phyloP scores from a whole-genome alignment of 2,797 vertebrate genomes.

The Trematomus bernacchii region DNA sequence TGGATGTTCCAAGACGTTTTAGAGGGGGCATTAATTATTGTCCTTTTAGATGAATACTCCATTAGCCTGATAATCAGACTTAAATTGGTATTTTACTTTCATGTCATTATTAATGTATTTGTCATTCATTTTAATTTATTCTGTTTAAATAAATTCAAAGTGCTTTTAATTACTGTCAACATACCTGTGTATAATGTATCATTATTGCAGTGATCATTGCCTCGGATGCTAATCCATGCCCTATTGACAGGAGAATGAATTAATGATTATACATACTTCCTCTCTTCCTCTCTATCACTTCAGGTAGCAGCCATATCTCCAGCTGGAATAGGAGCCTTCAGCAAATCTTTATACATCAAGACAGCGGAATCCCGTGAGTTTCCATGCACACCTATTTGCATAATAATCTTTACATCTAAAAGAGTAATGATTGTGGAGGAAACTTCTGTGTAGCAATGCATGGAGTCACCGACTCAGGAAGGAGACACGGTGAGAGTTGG shows the following conservation, averaged over 20 bases:
- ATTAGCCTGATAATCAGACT: background rate
- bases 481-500: too few species aligned
- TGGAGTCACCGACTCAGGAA: too few species aligned
- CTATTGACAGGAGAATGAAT: conserved; percentile 40
- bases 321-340: conserved; percentile 91
- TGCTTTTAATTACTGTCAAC: conserved; percentile 8
- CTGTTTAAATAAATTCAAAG: background rate
- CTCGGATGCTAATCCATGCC: conserved; percentile 32
- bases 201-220: conserved; percentile 16
- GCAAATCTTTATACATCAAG: conserved; percentile 92
- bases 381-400: conserved; percentile 24
- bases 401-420: conserved; percentile 3
- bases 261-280: conserved; percentile 28
- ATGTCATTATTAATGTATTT: background rate
- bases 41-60: background rate
- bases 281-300: conserved; percentile 45
- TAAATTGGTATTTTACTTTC: background rate
- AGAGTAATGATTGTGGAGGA: too few species aligned
- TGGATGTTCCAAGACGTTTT: conserved; percentile 5
- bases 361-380: conserved; percentile 95
- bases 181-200: background rate
- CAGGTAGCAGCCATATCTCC: conserved; percentile 94
- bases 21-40: background rate
- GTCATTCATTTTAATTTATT: background rate
- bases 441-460: too few species aligned